Evolutionary conservation across 1,140 invertebrate species (phyloP).

Genomic region (Calliphora vicina): DNA sequence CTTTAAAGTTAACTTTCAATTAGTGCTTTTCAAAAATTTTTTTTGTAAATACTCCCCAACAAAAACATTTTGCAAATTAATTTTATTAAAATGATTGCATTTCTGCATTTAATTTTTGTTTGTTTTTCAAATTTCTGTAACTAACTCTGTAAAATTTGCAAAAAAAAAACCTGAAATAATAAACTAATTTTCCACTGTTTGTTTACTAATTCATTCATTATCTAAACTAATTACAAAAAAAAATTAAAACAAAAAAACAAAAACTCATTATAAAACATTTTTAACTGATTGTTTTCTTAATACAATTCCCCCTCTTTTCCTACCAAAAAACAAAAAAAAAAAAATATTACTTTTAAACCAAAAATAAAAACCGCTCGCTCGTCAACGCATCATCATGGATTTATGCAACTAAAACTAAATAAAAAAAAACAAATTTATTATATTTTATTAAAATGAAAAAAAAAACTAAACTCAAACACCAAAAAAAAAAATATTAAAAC

Average conservation of each 20-base stretch:
- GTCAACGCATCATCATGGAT: constrained; percentile 42
- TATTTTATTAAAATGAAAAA: constrained; percentile 20
- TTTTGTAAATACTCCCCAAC: not conserved
- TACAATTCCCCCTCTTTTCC: constrained; percentile 39
- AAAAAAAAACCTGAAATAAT: not conserved
- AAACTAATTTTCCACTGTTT: constrained; percentile 21
- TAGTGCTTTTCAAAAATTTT: not conserved
- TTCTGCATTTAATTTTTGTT: not conserved
- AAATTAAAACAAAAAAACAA: constrained; percentile 46
- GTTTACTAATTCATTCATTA: constrained; percentile 35
- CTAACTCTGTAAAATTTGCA: not conserved
- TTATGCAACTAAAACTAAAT: constrained; percentile 35
- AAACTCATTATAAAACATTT: constrained; percentile 44
- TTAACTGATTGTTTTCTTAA: constrained; percentile 54
- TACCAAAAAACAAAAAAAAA: constrained; percentile 41
- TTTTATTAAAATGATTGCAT: not conserved
- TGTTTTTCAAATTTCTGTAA: not conserved
- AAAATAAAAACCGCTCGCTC: constrained; percentile 32
- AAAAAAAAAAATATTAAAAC: not conserved
- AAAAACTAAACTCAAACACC: not conserved
- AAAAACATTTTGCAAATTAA: not conserved
- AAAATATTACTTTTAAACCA: constrained; percentile 37
- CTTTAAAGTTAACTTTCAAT: not conserved
- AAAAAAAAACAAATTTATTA: constrained; percentile 1
- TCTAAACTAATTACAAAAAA: constrained; percentile 38